Evolutionary conservation across 2,888 invertebrate genomes (phyloP).

Genomic region (Dryocosmus kuriphilus): DNA sequence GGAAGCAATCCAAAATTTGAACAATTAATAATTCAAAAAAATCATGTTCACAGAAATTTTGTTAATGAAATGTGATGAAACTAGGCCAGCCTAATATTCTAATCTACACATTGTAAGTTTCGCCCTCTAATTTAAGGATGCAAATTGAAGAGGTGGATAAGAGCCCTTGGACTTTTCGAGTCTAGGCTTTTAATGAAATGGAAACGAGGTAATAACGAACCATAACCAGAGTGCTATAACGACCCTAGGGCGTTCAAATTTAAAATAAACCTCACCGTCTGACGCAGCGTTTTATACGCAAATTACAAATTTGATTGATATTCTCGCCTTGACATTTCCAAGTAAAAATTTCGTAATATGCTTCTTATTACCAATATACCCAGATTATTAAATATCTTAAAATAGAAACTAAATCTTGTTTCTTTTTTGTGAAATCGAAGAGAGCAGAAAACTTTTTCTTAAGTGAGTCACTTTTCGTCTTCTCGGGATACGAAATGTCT

Average conservation of each 20-base stretch:
- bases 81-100: background rate
- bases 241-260: conserved; percentile 1
- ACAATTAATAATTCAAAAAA: no score
- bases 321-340: background rate
- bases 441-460: no score
- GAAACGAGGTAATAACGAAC: conserved; percentile 31
- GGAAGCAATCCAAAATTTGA: no score
- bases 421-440: no score
- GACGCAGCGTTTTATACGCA: background rate
- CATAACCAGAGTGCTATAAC: conserved; percentile 6
- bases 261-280: conserved; percentile 14
- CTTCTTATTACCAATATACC: no score
- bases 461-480: no score
- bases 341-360: background rate
- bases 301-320: conserved; percentile 6
- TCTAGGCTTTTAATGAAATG: conserved; percentile 27
- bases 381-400: no score
- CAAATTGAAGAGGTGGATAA: conserved; percentile 6
- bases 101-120: background rate
- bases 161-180: background rate
- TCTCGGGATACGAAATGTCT: no score
- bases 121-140: background rate
- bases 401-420: no score
- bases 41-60: background rate
- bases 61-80: background rate